Conservation (phyloP, 2,888 invertebrate species). For the Lutraria lutraria region DNA sequence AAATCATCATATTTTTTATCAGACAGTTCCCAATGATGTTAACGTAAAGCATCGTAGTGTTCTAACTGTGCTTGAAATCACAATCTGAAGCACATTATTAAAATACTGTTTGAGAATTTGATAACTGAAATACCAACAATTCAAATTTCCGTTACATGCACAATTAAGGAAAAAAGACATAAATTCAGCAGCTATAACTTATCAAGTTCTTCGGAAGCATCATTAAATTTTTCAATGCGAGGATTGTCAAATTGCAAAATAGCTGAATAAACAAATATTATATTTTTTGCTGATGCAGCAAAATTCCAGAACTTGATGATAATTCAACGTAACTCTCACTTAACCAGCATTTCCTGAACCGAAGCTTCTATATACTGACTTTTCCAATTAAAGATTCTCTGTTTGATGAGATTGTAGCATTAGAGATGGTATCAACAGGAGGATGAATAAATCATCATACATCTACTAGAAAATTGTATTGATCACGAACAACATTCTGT, state of each 20-base stretch:
- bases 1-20: too few species aligned
- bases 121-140: too few species aligned
- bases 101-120: too few species aligned
- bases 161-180: background rate
- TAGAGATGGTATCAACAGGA: background rate
- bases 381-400: background rate
- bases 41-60: too few species aligned
- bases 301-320: background rate
- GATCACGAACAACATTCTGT: background rate
- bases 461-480: background rate
- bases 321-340: background rate
- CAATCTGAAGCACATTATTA: too few species aligned
- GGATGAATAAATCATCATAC: slow-evolving; percentile 14
- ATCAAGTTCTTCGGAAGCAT: background rate
- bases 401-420: background rate
- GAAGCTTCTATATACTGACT: background rate
- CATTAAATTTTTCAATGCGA: background rate
- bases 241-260: background rate
- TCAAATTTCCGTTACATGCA: background rate
- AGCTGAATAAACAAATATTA: too few species aligned
- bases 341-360: background rate
- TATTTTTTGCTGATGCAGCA: background rate
- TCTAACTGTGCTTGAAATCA: too few species aligned
- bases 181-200: background rate
- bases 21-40: too few species aligned